Conservation (phyloP, 2,797 vertebrate species). For the Periparus ater region DNA sequence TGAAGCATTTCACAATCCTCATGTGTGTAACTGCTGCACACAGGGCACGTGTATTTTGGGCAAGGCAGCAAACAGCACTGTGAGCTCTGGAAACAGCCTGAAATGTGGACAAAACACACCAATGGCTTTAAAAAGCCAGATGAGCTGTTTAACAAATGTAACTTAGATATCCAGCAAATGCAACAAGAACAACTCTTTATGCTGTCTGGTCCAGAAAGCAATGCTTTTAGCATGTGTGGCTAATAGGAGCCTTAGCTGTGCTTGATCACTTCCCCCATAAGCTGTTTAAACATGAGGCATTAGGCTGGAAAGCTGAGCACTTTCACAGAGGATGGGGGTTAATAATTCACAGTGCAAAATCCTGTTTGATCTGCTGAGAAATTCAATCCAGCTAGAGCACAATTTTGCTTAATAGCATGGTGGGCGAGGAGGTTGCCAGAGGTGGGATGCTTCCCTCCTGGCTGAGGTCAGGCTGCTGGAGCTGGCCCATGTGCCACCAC, state of each 20-base stretch:
- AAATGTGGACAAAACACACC: not conserved
- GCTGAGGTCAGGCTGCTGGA: not conserved
- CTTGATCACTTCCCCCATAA: constrained; percentile 14
- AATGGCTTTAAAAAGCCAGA: not conserved
- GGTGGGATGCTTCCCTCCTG: constrained; percentile 6
- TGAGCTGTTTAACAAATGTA: not conserved
- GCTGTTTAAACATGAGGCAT: not conserved
- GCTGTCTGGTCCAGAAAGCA: not conserved
- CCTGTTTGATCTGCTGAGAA: constrained; percentile 51
- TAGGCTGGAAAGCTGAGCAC: not conserved
- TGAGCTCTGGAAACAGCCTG: not conserved
- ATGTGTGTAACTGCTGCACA: not conserved
- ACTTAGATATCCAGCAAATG: not conserved
- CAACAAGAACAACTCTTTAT: not conserved
- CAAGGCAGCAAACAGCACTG: not conserved
- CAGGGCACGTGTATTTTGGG: not conserved
- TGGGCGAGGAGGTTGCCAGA: not conserved
- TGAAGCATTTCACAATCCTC: not conserved
- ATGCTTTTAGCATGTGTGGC: not conserved
- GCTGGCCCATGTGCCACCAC: not conserved
- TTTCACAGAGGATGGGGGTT: not conserved
- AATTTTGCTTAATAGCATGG: not conserved
- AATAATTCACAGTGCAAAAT: constrained; percentile 17
- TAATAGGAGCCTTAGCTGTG: constrained; percentile 6
- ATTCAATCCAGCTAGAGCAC: not conserved